These are phyloP conservation scores for Plumapathes pennacea DNA, from an alignment of 92 coral and sea anemone genomes.

Conservation along the genomic window DNA sequence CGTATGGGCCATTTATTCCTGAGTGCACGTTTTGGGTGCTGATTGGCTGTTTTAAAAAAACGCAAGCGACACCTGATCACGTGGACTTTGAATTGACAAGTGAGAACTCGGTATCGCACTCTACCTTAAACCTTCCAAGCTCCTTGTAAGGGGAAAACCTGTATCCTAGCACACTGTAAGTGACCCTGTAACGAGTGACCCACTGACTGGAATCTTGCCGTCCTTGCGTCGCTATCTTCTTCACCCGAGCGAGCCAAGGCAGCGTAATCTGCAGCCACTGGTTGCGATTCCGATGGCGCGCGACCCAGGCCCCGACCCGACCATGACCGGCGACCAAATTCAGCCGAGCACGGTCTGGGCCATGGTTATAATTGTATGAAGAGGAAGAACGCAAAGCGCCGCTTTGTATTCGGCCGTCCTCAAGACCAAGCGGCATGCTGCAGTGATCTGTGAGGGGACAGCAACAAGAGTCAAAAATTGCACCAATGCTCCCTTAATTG, in stretches of 20 bases:
- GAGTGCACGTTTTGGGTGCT: too few relatives aligned
- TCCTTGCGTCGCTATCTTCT: slow-evolving; percentile 82
- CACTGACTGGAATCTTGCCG: slow-evolving; percentile 54
- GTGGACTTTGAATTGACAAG: background rate
- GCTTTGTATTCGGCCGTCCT: slow-evolving; percentile 55
- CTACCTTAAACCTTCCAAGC: slow-evolving; percentile 40
- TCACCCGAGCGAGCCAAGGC: slow-evolving; percentile 52
- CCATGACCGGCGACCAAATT: slow-evolving; percentile 62
- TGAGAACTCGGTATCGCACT: too few relatives aligned
- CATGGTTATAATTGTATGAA: slow-evolving; percentile 55
- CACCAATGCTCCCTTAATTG: too few relatives aligned
- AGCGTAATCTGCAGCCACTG: slow-evolving; percentile 74
- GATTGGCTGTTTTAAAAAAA: too few relatives aligned
- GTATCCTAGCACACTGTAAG: slow-evolving; percentile 36
- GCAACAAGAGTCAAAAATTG: too few relatives aligned
- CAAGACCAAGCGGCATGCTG: slow-evolving; percentile 72
- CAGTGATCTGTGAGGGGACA: slow-evolving; percentile 49
- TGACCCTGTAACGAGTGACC: slow-evolving; percentile 48
- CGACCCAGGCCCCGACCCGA: slow-evolving; percentile 68
- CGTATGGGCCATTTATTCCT: too few relatives aligned
- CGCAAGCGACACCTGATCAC: too few relatives aligned
- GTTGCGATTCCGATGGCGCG: slow-evolving; percentile 26
- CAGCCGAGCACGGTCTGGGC: slow-evolving; percentile 77
- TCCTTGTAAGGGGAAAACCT: slow-evolving; percentile 25
- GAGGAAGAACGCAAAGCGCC: slow-evolving; percentile 61